Percentiles rank a stretch among this genome's conserved stretches.
Evolutionary conservation across 2,888 invertebrate species (phyloP).

Genomic region (Heteromurus nitidus): DNA sequence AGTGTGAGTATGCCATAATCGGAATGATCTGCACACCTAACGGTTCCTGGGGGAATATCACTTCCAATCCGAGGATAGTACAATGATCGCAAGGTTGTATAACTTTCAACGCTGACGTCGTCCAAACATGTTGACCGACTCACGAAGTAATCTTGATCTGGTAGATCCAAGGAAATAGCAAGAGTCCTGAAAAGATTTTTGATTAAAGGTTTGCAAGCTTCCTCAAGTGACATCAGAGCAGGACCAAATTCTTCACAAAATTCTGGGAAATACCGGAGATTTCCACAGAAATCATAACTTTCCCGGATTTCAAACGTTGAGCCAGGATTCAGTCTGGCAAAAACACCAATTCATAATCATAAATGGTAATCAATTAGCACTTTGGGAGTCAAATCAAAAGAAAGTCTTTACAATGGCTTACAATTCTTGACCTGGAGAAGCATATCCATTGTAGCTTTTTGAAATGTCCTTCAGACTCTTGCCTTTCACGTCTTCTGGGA

Average conservation of each 20-base stretch:
- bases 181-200: slow-evolving; percentile 79
- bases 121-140: slow-evolving; percentile 51
- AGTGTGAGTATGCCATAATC: slow-evolving; percentile 87
- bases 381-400: not conserved
- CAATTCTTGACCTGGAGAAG: slow-evolving; percentile 69
- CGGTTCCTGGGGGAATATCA: slow-evolving; percentile 77
- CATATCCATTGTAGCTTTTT: slow-evolving; percentile 64
- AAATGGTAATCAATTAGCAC: no score
- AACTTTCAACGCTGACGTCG: slow-evolving; percentile 76
- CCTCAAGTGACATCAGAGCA: slow-evolving; percentile 82
- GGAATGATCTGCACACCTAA: slow-evolving; percentile 83
- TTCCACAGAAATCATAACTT: slow-evolving; percentile 73
- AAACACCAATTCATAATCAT: no score
- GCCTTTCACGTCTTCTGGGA: slow-evolving; percentile 62
- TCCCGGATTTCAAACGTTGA: slow-evolving; percentile 62
- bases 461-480: slow-evolving; percentile 61
- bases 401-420: no score
- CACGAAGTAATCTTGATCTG: slow-evolving; percentile 68
- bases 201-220: slow-evolving; percentile 82
- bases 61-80: slow-evolving; percentile 80
- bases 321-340: slow-evolving; percentile 42
- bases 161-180: slow-evolving; percentile 65
- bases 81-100: slow-evolving; percentile 82
- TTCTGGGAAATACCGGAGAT: slow-evolving; percentile 80
- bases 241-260: slow-evolving; percentile 81